These are phyloP conservation scores for Strix uralensis DNA, from an alignment of 2,113 vertebrate species.

Conservation along the genomic window DNA sequence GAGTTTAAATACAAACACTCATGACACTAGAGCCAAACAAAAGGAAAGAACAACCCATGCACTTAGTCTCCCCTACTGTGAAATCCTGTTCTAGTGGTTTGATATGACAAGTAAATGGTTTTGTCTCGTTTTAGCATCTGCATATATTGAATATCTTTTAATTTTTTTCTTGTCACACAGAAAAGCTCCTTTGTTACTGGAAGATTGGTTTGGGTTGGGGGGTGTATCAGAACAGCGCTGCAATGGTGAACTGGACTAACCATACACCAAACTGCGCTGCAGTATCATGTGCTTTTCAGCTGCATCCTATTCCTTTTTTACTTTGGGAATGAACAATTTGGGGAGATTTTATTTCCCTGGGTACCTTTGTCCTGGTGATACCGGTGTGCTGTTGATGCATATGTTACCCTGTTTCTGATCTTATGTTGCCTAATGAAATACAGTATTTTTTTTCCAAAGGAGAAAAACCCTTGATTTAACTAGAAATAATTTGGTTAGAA, in stretches of 20 bases:
- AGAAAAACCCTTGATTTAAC: background rate
- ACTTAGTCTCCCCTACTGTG: background rate
- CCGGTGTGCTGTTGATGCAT: background rate
- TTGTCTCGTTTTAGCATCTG: background rate
- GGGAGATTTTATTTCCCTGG: background rate
- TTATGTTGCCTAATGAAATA: background rate
- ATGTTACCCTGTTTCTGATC: background rate
- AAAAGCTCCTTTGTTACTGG: background rate
- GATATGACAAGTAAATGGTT: fast-evolving
- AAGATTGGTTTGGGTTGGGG: background rate
- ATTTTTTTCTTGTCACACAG: background rate
- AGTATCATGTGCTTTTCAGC: background rate
- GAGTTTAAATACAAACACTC: no score
- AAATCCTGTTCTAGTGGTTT: background rate
- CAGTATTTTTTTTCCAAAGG: background rate
- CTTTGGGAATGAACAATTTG: background rate
- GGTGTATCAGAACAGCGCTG: background rate
- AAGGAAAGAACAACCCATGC: no score
- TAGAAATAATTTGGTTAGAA: background rate
- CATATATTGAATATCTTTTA: no score
- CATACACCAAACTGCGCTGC: fast-evolving
- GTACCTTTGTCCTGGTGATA: background rate
- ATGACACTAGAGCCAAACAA: background rate
- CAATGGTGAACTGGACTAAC: background rate
- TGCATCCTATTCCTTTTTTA: background rate